phyloP scores from a whole-genome alignment of 2,888 invertebrate species.

The Plebejus anna region DNA sequence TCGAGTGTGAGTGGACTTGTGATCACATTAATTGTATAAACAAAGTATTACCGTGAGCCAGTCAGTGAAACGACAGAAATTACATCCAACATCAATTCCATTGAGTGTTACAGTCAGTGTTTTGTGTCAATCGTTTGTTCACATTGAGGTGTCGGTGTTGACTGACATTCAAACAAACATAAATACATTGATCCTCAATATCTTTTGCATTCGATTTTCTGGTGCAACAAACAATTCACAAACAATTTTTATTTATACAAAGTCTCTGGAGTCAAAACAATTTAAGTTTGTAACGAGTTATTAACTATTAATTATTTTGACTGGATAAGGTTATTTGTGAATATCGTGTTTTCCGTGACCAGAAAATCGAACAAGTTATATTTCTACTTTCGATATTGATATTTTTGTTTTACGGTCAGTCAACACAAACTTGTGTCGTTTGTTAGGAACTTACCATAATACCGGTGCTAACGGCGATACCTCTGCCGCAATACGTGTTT shows the following conservation, averaged over 20 bases:
- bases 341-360: not conserved
- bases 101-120: slow-evolving; percentile 60
- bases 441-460: slow-evolving; percentile 94
- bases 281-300: not conserved
- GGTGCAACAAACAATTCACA: not conserved
- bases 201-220: not conserved
- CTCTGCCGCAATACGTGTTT: slow-evolving; percentile 99
- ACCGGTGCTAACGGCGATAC: slow-evolving; percentile 99
- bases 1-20: slow-evolving; percentile 54
- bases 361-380: not conserved
- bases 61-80: slow-evolving; percentile 43
- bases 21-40: slow-evolving; percentile 40
- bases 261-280: not conserved
- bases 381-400: not conserved
- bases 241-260: not conserved
- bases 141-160: slow-evolving; percentile 63
- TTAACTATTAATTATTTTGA: not conserved
- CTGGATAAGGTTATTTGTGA: not conserved
- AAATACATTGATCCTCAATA: not conserved
- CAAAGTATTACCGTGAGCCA: slow-evolving; percentile 38
- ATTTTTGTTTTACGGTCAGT: slow-evolving; percentile 50
- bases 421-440: slow-evolving; percentile 66
- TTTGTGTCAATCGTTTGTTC: slow-evolving; percentile 60
- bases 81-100: slow-evolving; percentile 52
- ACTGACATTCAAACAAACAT: slow-evolving; percentile 54